A percentile compares a stretch with the other conserved stretches of the same genome.
These are phyloP conservation scores for Rambutsinella grinnellia DNA, from an alignment of 2,888 invertebrate genomes.

Conservation along the genomic window DNA sequence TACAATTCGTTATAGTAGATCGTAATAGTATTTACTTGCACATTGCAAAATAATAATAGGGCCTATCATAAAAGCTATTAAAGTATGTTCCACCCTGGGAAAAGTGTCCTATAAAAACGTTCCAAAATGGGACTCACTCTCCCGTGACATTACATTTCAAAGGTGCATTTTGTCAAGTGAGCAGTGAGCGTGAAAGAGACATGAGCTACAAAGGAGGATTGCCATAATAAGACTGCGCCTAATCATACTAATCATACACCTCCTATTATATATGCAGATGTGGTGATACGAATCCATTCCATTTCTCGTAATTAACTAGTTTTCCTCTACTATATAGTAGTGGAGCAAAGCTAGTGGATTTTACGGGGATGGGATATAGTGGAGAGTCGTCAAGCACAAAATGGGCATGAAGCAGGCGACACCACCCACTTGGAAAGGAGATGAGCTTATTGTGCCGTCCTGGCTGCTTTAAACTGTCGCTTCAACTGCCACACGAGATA, in stretches of 20 bases:
- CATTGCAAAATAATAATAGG: too few species aligned
- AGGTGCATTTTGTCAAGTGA: conserved; percentile 30
- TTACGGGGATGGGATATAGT: background rate
- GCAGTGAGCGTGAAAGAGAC: background rate
- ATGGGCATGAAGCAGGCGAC: background rate
- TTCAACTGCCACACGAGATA: conserved; percentile 31
- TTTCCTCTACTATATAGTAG: too few species aligned
- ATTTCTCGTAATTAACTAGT: conserved; percentile 12
- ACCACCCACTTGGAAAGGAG: conserved; percentile 24
- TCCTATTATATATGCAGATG: background rate
- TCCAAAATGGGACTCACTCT: conserved; percentile 44
- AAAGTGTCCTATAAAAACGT: conserved; percentile 13
- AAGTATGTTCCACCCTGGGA: background rate
- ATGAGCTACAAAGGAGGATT: background rate
- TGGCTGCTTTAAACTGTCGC: conserved; percentile 2
- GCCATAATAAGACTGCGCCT: too few species aligned
- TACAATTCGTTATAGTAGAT: too few species aligned
- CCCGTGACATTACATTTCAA: conserved; percentile 48
- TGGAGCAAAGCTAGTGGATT: background rate
- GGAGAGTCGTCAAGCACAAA: too few species aligned
- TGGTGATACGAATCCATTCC: conserved; percentile 8
- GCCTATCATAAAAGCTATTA: background rate
- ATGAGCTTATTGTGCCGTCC: background rate
- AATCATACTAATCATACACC: background rate
- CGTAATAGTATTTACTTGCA: too few species aligned